phyloP scores from a whole-genome alignment of 2,888 invertebrate species.

The Aproaerema taeniolella region DNA sequence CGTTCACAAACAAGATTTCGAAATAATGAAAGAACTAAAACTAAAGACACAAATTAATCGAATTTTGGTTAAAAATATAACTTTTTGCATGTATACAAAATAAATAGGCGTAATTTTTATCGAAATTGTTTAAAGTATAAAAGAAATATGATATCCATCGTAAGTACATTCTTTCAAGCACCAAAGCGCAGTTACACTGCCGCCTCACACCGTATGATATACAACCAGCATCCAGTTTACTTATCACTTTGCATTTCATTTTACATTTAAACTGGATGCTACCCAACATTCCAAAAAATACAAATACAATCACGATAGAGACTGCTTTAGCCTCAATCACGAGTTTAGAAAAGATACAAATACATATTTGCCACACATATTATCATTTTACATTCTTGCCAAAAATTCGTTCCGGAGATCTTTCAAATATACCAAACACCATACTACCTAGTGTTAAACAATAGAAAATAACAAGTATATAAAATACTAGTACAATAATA shows the following conservation, averaged over 20 bases:
- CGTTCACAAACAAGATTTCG: constrained; percentile 40
- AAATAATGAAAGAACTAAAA: constrained; percentile 36
- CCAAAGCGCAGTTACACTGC: constrained; percentile 68
- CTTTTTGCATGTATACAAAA: constrained; percentile 39
- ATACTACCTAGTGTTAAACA: constrained; percentile 56
- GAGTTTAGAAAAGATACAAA: neutral
- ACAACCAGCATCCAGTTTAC: constrained; percentile 31
- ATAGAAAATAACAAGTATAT: constrained; percentile 64
- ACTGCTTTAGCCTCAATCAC: constrained; percentile 7
- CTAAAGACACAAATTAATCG: constrained; percentile 31
- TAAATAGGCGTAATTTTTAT: constrained; percentile 51
- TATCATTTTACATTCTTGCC: neutral
- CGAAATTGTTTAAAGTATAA: constrained; percentile 42
- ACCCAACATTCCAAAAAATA: neutral
- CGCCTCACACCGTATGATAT: constrained; percentile 40
- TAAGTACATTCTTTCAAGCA: constrained; percentile 72
- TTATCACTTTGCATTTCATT: constrained; percentile 32
- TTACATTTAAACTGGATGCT: no score
- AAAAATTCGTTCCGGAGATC: constrained; percentile 57
- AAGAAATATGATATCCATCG: constrained; percentile 56
- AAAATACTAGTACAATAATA: constrained; percentile 67
- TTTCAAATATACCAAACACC: constrained; percentile 44
- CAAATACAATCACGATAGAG: constrained; percentile 2
- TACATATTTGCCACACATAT: neutral
- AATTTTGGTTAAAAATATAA: constrained; percentile 30